These are phyloP conservation scores for Venustaconcha ellipsiformis DNA, from an alignment of 1,140 invertebrate genomes.

Conservation along the genomic window DNA sequence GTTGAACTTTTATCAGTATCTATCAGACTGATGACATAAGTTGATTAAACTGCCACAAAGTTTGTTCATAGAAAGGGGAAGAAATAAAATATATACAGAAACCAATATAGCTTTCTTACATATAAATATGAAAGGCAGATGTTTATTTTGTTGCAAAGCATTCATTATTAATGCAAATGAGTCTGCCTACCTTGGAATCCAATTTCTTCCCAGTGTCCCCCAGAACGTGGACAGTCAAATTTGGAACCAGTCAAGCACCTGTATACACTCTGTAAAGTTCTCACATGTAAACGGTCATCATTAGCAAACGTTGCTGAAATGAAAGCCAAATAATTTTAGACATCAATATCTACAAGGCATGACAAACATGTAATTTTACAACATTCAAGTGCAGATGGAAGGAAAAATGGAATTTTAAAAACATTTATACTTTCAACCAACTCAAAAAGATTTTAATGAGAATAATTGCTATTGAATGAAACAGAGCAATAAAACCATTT, in stretches of 20 bases:
- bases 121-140: background rate
- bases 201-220: constrained; percentile 74
- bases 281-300: constrained; percentile 67
- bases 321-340: background rate
- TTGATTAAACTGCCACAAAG: background rate
- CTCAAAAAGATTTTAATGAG: no score
- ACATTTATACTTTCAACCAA: no score
- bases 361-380: no score
- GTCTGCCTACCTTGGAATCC: constrained; percentile 72
- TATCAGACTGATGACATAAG: background rate
- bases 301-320: constrained; percentile 70
- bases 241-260: constrained; percentile 70
- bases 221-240: constrained; percentile 71
- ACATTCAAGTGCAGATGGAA: no score
- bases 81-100: background rate
- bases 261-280: constrained; percentile 73
- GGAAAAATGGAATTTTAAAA: no score
- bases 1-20: background rate
- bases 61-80: background rate
- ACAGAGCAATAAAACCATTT: no score
- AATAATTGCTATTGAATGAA: no score
- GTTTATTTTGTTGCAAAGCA: background rate
- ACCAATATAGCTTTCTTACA: background rate
- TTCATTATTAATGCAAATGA: background rate
- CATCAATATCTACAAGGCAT: no score